These are phyloP conservation scores for Phoebastria nigripes DNA, from an alignment of 2,797 vertebrate genomes.

Conservation along the genomic window DNA sequence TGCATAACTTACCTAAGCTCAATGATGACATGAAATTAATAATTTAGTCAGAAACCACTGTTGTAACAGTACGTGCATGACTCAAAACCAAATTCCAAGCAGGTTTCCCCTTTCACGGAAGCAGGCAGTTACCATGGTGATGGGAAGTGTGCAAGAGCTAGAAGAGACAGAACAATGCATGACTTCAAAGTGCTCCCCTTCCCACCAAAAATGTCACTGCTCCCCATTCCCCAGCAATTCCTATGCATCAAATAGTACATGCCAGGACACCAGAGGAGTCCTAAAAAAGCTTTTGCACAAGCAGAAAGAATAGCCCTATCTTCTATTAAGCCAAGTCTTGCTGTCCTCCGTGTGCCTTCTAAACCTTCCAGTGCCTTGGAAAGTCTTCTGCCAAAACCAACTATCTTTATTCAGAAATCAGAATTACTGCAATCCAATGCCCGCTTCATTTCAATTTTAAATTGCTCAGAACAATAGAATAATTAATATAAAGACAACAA, in stretches of 20 bases:
- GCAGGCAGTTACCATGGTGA: slow-evolving; percentile 61
- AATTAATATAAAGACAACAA: background rate
- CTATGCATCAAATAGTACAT: background rate
- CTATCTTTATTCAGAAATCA: background rate
- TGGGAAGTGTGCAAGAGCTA: slow-evolving; percentile 12
- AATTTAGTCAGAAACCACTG: slow-evolving; percentile 29
- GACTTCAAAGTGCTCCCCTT: slow-evolving; percentile 47
- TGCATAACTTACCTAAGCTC: background rate
- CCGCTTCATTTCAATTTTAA: background rate
- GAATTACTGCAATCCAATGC: background rate
- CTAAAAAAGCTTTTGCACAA: background rate
- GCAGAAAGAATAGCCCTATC: background rate
- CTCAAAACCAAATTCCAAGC: slow-evolving; percentile 41
- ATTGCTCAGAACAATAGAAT: background rate
- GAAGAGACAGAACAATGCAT: slow-evolving; percentile 49
- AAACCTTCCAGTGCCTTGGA: background rate
- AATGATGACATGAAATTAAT: slow-evolving; percentile 22
- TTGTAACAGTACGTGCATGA: background rate
- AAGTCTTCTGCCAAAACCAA: background rate
- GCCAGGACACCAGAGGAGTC: background rate
- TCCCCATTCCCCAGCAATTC: background rate
- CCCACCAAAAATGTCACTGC: slow-evolving; percentile 28
- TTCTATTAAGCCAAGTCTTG: background rate
- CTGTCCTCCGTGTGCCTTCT: background rate
- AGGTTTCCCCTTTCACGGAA: slow-evolving; percentile 46